Percentiles rank a stretch among this genome's conserved stretches.
These are phyloP conservation scores for Myopa tessellatipennis DNA, from an alignment of 2,888 invertebrate species.

Conservation along the genomic window DNA sequence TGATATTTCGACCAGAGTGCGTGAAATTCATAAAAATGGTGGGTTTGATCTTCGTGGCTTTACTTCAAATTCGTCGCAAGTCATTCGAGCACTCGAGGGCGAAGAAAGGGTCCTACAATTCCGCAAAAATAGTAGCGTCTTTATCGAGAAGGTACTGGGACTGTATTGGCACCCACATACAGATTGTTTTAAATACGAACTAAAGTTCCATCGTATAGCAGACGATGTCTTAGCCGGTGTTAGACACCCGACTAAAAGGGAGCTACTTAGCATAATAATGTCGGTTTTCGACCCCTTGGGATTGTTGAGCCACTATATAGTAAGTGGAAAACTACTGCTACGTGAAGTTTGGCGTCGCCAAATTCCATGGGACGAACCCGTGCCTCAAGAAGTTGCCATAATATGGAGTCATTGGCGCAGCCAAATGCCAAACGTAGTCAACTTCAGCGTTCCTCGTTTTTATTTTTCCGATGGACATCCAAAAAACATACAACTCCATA, in stretches of 20 bases:
- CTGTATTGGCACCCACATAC: slow-evolving; percentile 14
- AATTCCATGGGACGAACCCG: background rate
- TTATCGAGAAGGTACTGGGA: slow-evolving; percentile 21
- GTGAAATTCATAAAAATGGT: background rate
- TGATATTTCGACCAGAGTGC: background rate
- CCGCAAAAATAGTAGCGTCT: background rate
- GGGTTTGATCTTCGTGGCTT: too few relatives aligned
- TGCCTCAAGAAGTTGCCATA: background rate
- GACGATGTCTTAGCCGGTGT: background rate
- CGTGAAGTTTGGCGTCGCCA: background rate
- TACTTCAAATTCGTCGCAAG: too few relatives aligned
- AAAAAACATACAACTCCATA: background rate
- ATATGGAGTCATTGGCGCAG: background rate
- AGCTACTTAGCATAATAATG: background rate
- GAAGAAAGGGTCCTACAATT: background rate
- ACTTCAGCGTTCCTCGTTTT: slow-evolving; percentile 5
- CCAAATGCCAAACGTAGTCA: background rate
- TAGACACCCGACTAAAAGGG: background rate
- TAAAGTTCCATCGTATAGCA: slow-evolving; percentile 8
- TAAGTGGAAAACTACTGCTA: background rate
- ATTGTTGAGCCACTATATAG: background rate
- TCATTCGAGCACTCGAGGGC: too few relatives aligned
- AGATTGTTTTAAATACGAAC: slow-evolving; percentile 8
- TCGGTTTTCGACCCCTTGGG: background rate
- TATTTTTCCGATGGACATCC: background rate